Percentiles rank a stretch among this genome's conserved stretches.
These are phyloP conservation scores for Meleagris gallopavo DNA, from an alignment of 2,113 vertebrate genomes.

Conservation along the genomic window DNA sequence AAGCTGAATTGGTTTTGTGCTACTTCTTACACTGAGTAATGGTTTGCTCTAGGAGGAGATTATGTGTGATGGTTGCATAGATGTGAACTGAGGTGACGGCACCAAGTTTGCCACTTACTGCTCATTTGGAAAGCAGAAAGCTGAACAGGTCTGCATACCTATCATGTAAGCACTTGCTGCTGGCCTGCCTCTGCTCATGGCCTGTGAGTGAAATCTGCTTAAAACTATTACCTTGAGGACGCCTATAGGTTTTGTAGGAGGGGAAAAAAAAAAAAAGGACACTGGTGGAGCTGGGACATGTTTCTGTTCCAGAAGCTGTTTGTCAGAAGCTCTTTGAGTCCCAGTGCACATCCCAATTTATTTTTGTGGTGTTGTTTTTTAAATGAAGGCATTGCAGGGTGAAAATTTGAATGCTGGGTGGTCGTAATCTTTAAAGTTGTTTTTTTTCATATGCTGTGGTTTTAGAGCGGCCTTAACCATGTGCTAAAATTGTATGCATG, in stretches of 20 bases:
- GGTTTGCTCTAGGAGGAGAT: conserved; percentile 46
- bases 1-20: neutral
- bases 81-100: conserved; percentile 51
- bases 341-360: neutral
- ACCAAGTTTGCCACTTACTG: conserved; percentile 52
- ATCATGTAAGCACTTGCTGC: conserved; percentile 77
- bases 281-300: conserved; percentile 60
- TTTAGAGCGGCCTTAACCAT: neutral
- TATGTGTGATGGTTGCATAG: conserved; percentile 1
- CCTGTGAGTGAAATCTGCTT: conserved; percentile 69
- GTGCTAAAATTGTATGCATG: neutral
- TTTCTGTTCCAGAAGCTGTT: conserved; percentile 60
- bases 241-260: conserved; percentile 47
- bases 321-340: conserved; percentile 36
- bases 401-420: conserved; percentile 29
- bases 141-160: conserved; percentile 67
- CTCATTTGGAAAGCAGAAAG: conserved; percentile 16
- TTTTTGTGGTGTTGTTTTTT: neutral
- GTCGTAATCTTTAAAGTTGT: neutral
- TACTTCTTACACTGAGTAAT: conserved; percentile 1
- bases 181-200: conserved; percentile 42
- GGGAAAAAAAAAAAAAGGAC: neutral
- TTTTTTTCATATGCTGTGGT: neutral
- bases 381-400: neutral
- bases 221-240: conserved; percentile 75